Evolutionary conservation across 2,113 vertebrate genomes (phyloP), one percentile per base, ranked within the genome.

Genomic region (Ciconia boyciana): DNA sequence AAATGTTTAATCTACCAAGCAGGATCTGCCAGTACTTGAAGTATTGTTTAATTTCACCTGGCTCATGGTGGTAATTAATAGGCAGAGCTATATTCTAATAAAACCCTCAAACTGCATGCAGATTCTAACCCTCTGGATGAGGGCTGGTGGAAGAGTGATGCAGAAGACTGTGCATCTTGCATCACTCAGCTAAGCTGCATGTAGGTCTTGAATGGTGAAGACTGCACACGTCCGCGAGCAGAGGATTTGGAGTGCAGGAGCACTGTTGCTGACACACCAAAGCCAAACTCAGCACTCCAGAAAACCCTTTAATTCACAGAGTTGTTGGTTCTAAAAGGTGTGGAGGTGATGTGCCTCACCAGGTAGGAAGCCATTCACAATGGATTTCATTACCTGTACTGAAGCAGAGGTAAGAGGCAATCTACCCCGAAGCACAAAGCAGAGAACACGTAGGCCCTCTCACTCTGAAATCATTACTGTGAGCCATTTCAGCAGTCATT

Each of bases 201-300:
- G 34, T 24, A 36, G 20, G 26, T 54, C 34, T 49, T 49, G 41
- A 25, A 77, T 0, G 3, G 9, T 13, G 76, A 52, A 52, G 25
- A 34, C 14, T 2, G 6, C 12, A 39, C 4, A 3, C 0, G 0
- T 12, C 24, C 0, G 0, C 10, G n/a, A 71, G 46, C 48, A 55
- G n/a, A 65, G 49, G 11, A 46, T 20, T 24, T 58, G 21, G 39
- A 49, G 60, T 11, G 25, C 29, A 12, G 39, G 15, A 65, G 13
- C 2, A 11, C 10, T 52, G 29, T 6, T 39, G 26, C 28, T 41
- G 36, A 13, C 17, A 48, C 48, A 48, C 19, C 26, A 84, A 72
- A 48, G 16, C n/a, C 18, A 6, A 64, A n/a, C 22, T 71, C 43
- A 34, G 36, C 43, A 6, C 18, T 58, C 25, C 49, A 75, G 39